phyloP scores from a whole-genome alignment of 1,140 invertebrate species.

The Psilanteris sp. region DNA sequence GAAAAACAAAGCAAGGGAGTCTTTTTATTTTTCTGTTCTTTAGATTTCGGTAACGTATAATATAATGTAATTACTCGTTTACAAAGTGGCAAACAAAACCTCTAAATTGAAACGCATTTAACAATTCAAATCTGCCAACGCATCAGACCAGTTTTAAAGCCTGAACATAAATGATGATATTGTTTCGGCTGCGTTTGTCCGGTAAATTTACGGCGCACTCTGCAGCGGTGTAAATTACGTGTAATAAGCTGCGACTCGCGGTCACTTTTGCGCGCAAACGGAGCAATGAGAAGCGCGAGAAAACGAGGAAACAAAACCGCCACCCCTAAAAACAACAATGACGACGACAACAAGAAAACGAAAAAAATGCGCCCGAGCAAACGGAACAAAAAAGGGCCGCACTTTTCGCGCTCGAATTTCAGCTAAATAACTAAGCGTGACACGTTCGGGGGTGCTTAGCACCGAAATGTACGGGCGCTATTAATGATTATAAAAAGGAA shows the following conservation, averaged over 20 bases:
- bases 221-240: slow-evolving; percentile 51
- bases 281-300: background rate
- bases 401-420: slow-evolving; percentile 54
- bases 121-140: slow-evolving; percentile 51
- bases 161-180: slow-evolving; percentile 45
- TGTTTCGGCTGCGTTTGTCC: slow-evolving; percentile 49
- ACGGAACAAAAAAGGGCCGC: slow-evolving; percentile 6
- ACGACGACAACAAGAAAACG: background rate
- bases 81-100: slow-evolving; percentile 55
- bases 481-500: slow-evolving; percentile 66
- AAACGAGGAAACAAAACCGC: slow-evolving; percentile 1
- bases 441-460: slow-evolving; percentile 58
- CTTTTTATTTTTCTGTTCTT: no score
- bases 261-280: slow-evolving; percentile 41
- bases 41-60: no score
- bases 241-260: slow-evolving; percentile 59
- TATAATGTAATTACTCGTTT: slow-evolving; percentile 50
- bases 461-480: slow-evolving; percentile 60
- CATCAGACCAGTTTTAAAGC: slow-evolving; percentile 40
- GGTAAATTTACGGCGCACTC: slow-evolving; percentile 44
- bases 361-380: slow-evolving; percentile 23
- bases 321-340: background rate
- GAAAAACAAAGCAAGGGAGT: no score
- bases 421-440: slow-evolving; percentile 66
- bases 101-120: slow-evolving; percentile 55